Base-by-base conservation (phyloP, 2,888 invertebrate genomes). In the Hypercompe scribonia region DNA sequence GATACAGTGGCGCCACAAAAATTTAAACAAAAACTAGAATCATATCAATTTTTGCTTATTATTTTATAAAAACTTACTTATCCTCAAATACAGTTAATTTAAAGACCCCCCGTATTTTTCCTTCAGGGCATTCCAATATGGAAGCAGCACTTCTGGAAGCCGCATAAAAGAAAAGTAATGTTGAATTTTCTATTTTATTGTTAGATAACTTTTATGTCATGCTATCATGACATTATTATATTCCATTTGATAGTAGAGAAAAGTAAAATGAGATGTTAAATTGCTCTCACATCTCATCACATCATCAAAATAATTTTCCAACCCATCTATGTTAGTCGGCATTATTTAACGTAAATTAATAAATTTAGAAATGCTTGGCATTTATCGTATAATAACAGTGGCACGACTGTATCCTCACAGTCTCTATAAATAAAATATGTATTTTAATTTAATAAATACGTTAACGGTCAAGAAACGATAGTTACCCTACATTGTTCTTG, bases 91-190 rank as follows among this genome's bases (percentile, higher is more conserved):
- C 18, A 58, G n/a, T 34, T 36, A 15, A 50, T 33, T 67, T 58
- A 72, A 58, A 63, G 42, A 63, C 28, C 28, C 11, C 66, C 50
- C 50, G 42, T 65, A 42, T 67, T 75, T 75, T 63, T 75, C 66
- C 71, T 72, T 34, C 72, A 75, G 75, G 68, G 61, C 46, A 36
- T 58, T 69, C 69, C 72, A 46, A 63, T 46, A 73, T 84, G 83
- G 83, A 76, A 82, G 75, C 82, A 79, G 58, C 80, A 82, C 72
- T 70, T 72, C 73, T 84, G 84, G 84, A 84, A 73, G 66, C 84
- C 84, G 65, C 77, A 28, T 58, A 79, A 75, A 74, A 58, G 54
- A 42, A 69, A 69, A 78, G 84, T 83, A 83, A 83, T 33, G 72
- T 69, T 66, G 18, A 10, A 63, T 63, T 74, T 74, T 69, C 69